Conservation (phyloP, 30 jellyfish, hydroid and myxozoan genomes). For the Rhopilema esculentum region DNA sequence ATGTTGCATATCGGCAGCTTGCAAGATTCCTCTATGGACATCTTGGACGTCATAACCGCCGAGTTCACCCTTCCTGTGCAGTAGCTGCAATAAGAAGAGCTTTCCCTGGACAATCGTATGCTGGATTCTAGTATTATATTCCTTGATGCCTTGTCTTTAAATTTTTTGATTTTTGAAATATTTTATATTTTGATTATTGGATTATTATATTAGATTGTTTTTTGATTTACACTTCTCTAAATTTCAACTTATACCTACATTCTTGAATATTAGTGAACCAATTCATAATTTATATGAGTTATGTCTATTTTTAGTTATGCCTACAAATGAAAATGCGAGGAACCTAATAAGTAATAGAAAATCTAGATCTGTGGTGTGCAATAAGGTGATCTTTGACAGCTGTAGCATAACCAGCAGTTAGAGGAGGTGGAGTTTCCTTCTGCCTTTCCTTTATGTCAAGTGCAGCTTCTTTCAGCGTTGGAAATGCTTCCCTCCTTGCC, state of each 20-base stretch:
- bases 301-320: not conserved
- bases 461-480: constrained; percentile 23
- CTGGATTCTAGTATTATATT: too few species aligned
- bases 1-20: too few species aligned
- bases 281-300: not conserved
- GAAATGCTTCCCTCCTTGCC: constrained; percentile 24
- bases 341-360: constrained; percentile 7
- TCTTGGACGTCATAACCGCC: too few species aligned
- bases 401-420: constrained; percentile 3
- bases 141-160: too few species aligned
- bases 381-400: constrained; percentile 7
- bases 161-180: too few species aligned
- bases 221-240: not conserved
- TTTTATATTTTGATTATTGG: not conserved
- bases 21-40: too few species aligned
- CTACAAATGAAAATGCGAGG: constrained; percentile 18
- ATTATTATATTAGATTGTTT: too few species aligned
- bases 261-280: not conserved
- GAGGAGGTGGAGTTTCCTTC: constrained; percentile 22
- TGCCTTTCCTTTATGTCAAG: constrained; percentile 11
- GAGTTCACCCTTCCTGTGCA: too few species aligned
- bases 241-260: not conserved
- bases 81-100: too few species aligned
- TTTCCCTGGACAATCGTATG: too few species aligned
- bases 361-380: constrained; percentile 16